These are phyloP conservation scores for Stichopus chloronotus DNA, from an alignment of 35 echinoderm and acorn worm species.

Conservation along the genomic window DNA sequence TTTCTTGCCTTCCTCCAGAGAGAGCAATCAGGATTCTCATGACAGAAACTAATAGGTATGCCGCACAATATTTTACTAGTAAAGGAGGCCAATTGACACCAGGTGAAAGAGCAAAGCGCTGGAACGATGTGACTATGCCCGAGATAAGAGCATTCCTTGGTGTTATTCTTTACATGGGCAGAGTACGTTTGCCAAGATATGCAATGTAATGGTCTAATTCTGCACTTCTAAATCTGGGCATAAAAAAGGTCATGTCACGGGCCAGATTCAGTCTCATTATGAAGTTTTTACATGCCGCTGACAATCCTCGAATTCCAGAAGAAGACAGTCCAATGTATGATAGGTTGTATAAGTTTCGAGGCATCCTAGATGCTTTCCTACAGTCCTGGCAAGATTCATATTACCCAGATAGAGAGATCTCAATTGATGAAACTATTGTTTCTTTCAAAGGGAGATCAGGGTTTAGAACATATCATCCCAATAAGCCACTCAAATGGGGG, in stretches of 20 bases:
- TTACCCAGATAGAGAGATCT: slow-evolving; percentile 28
- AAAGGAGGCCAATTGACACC: slow-evolving; percentile 22
- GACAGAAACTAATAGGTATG: slow-evolving; percentile 25
- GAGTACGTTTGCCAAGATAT: slow-evolving; percentile 19
- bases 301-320: slow-evolving; percentile 19
- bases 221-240: slow-evolving; percentile 20
- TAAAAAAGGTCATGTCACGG: slow-evolving; percentile 48
- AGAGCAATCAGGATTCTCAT: slow-evolving; percentile 15
- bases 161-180: slow-evolving; percentile 43
- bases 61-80: slow-evolving; percentile 23
- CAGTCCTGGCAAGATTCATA: slow-evolving; percentile 8
- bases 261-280: slow-evolving; percentile 26
- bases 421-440: slow-evolving; percentile 39
- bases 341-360: slow-evolving; percentile 26
- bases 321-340: slow-evolving; percentile 38
- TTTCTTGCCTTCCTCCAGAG: slow-evolving; percentile 19
- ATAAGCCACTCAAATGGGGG: slow-evolving; percentile 29
- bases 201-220: slow-evolving; percentile 45
- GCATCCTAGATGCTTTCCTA: neutral
- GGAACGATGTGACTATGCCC: neutral
- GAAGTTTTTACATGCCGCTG: slow-evolving; percentile 35
- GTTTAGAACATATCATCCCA: slow-evolving; percentile 50
- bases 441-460: slow-evolving; percentile 4
- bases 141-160: slow-evolving; percentile 47
- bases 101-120: neutral